Evolutionary conservation across 2,113 vertebrate species (phyloP), one percentile per base, ranked within the genome.

Genomic region (Sinocyclocheilus anshuiensis): DNA sequence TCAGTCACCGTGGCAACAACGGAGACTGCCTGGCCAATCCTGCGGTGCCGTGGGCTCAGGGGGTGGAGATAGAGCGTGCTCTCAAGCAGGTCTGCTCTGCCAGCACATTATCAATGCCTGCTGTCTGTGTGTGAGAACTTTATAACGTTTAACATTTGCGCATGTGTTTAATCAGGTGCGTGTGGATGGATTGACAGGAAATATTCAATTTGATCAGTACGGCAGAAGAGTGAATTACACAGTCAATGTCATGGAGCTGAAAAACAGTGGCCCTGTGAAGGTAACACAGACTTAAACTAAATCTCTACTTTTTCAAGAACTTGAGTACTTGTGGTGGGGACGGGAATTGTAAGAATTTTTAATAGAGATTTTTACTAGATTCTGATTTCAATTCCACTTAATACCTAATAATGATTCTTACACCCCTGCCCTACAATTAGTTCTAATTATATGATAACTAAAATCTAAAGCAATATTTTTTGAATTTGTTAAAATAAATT

Each of bases 151-250:
- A 36, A 55, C 7, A 24, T 42, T 15, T 48, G 6, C 11, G 71
- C 71, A 77, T 74, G 63, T 75, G 77, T 88, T 33, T 85, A 18
- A 48, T 26, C 90, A 99, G 98, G 98, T 99, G 86, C 96, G 97
- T 81, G 97, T 97, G 55, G 97, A 98, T 94, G 98, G 98, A 86
- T 94, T 99, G 65, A 97, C 97, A 3, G 97, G 97, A 87, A 99
- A 97, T 91, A 98, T 99, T 92, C 98, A 99, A 90, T 99, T 99
- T 92, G 97, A 99, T 92, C 97, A 97, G 89, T 97, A 98, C 5
- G 98, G 98, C 80, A 98, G 97, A 91, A 96, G 98, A 93, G 96
- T 98, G 90, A 99, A 99, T 93, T 99, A 97, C 91, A 97, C 97
- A 0, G 97, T 99, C 90, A 97, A 97, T 5, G 88, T 99, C 90